Evolutionary conservation across 2,888 invertebrate genomes (phyloP).

Genomic region (Mycalesis mineus): DNA sequence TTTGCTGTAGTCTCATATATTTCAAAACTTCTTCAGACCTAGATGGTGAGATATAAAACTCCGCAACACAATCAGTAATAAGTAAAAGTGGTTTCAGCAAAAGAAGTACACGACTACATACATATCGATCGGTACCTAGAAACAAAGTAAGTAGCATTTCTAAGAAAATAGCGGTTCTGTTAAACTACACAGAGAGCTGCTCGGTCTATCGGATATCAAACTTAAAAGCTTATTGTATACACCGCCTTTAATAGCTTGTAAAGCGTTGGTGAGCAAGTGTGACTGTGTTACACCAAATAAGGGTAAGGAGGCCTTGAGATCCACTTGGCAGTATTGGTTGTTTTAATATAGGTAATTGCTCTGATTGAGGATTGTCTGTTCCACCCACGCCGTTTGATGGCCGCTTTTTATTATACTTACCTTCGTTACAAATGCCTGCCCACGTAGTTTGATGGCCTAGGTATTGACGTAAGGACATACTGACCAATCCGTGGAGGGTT

Average conservation of each 20-base stretch:
- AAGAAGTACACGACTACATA: too few relatives aligned
- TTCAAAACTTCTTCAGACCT: too few relatives aligned
- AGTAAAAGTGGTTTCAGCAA: too few relatives aligned
- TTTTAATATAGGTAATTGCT: slow-evolving; percentile 72
- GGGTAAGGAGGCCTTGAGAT: slow-evolving; percentile 60
- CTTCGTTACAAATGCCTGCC: slow-evolving; percentile 6
- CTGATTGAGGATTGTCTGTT: slow-evolving; percentile 62
- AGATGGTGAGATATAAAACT: too few relatives aligned
- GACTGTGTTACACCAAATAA: slow-evolving; percentile 46
- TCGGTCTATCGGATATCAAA: too few relatives aligned
- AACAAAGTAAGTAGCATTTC: too few relatives aligned
- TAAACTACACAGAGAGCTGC: too few relatives aligned
- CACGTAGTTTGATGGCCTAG: not conserved
- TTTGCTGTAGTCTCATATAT: too few relatives aligned
- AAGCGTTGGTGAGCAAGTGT: not conserved
- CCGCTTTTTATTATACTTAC: slow-evolving; percentile 31
- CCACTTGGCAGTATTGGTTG: slow-evolving; percentile 63
- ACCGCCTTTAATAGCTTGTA: not conserved
- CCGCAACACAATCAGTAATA: too few relatives aligned
- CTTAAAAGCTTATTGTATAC: too few relatives aligned
- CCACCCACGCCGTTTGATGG: slow-evolving; percentile 50
- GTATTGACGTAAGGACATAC: not conserved
- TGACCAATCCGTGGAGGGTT: not conserved
- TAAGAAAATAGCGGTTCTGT: too few relatives aligned
- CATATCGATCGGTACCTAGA: too few relatives aligned